Evolutionary conservation across 2,797 vertebrate species (phyloP), one percentile per base, ranked within the genome.

Genomic region (Enteromius thamalakanensis): DNA sequence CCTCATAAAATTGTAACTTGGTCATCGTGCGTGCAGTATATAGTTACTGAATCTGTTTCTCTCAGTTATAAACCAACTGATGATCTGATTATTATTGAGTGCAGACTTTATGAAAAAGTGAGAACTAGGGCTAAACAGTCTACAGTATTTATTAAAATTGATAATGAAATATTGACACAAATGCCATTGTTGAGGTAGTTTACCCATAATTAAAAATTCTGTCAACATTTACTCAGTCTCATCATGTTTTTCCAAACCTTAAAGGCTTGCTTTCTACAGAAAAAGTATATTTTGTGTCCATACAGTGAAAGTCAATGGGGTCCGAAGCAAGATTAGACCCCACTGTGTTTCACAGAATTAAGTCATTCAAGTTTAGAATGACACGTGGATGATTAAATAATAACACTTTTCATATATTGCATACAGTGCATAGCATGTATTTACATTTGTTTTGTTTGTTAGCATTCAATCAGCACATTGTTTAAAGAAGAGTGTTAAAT

Each of bases 391-490:
- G 58, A 32, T 19, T 65, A 49, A 78, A 65, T 62, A 40, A 58
- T 37, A 78, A 21, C 32, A 75, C 3, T 8, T 15, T 15, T 14
- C 17, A 65, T 75, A 58, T 58, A 40, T 9, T 75, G 12, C 58
- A 77, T 26, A 64, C 15, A 19, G 37, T 21, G 15, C 5, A 45
- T 29, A 45, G 17, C 17, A 6, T 45, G 17, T 62, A 45, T 78
- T 74, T 74, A 53, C 29, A 32, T 62, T 29, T 51, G 64, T 77
- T 29, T 49, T 49, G 19, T 65, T 49, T 47, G 76, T 78, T 76
- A 65, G 17, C 40, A n/a, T 78, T 65, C 23, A 64, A n/a, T 49
- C 42, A 21, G 17, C 42, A 34, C 40, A 78, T 65, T 78, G 58
- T 78, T 78, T 65, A 62, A 78, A 78, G 2, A 42, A 64, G 26